A percentile compares a stretch with the other conserved stretches of the same genome.
These are phyloP conservation scores for Misgurnus anguillicaudatus DNA, from an alignment of 2,113 vertebrate species.

Conservation along the genomic window DNA sequence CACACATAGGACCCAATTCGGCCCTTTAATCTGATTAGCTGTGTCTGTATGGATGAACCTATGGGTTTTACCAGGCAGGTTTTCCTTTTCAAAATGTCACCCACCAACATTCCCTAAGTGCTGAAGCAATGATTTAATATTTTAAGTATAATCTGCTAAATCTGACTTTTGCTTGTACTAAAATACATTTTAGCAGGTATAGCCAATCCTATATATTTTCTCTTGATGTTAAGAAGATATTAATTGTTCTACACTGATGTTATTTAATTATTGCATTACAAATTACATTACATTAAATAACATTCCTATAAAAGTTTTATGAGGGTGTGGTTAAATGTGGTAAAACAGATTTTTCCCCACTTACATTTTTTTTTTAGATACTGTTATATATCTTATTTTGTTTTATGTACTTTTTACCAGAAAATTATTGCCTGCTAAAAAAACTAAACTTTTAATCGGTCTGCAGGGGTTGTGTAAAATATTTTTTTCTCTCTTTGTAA, in stretches of 20 bases:
- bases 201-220: background rate
- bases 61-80: constrained; percentile 38
- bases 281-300: background rate
- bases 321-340: too few relatives aligned
- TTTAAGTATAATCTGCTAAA: background rate
- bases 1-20: constrained; percentile 43
- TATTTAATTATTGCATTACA: background rate
- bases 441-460: too few relatives aligned
- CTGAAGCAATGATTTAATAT: background rate
- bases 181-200: background rate
- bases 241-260: background rate
- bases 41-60: constrained; percentile 47
- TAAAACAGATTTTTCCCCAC: too few relatives aligned
- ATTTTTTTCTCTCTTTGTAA: background rate
- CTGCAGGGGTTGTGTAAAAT: background rate
- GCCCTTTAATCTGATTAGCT: constrained; percentile 57
- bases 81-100: background rate
- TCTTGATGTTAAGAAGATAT: background rate
- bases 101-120: background rate
- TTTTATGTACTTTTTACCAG: too few relatives aligned
- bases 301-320: background rate
- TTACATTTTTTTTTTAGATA: too few relatives aligned
- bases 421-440: too few relatives aligned
- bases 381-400: too few relatives aligned
- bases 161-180: background rate